Evolutionary conservation across 92 coral and sea anemone species (phyloP).

Genomic region (Phenganax stokvisi): DNA sequence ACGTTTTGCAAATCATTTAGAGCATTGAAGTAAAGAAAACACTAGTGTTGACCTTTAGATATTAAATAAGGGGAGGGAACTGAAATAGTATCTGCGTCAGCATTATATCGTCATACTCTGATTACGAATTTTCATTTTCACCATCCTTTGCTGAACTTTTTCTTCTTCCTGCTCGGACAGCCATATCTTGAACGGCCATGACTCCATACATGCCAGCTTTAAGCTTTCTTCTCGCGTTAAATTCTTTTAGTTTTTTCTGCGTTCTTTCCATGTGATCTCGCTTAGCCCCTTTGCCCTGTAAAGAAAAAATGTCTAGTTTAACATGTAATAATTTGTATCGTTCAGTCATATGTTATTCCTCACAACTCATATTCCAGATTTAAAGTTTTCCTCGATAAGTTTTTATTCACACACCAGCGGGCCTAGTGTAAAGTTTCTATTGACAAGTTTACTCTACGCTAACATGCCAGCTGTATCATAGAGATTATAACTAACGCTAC

Average conservation of each 20-base stretch:
- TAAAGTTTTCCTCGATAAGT: too few relatives aligned
- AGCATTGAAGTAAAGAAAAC: too few relatives aligned
- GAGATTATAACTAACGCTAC: too few relatives aligned
- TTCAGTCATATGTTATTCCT: too few relatives aligned
- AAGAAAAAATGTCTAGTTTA: not conserved
- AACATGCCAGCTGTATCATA: too few relatives aligned
- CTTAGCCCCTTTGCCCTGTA: constrained; percentile 76
- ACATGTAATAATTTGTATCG: too few relatives aligned
- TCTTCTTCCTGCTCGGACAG: constrained; percentile 27
- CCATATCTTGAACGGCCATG: constrained; percentile 60
- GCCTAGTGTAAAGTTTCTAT: too few relatives aligned
- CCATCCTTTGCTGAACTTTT: constrained; percentile 14
- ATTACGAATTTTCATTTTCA: not conserved
- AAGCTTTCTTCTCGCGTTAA: constrained; percentile 85
- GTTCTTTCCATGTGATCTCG: constrained; percentile 78
- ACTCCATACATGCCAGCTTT: constrained; percentile 91
- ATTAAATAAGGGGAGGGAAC: not conserved
- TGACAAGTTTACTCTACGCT: too few relatives aligned
- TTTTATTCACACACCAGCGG: too few relatives aligned
- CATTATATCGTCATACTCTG: not conserved
- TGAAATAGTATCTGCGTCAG: too few relatives aligned
- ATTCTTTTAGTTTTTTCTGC: constrained; percentile 64
- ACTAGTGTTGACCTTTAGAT: not conserved
- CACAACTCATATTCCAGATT: too few relatives aligned
- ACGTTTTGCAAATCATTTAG: too few relatives aligned